Evolutionary conservation across 2,113 vertebrate species (phyloP).

Genomic region (Varanus komodoensis): DNA sequence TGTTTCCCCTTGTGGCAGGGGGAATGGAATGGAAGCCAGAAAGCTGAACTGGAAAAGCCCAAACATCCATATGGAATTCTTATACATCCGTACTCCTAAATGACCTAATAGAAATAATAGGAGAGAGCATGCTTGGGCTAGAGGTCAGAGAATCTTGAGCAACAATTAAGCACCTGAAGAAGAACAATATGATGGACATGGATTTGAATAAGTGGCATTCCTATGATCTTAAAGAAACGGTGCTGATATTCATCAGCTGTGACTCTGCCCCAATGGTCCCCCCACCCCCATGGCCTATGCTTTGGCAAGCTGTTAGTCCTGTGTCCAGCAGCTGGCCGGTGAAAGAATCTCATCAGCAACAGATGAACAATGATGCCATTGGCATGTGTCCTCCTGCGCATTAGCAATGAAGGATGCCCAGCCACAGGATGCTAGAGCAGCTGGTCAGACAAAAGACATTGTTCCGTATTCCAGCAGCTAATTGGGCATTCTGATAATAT

Average conservation of each 20-base stretch:
- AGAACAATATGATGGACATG: not conserved
- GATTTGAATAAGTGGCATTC: not conserved
- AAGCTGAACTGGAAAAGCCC: too few relatives aligned
- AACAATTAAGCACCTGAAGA: constrained; percentile 38
- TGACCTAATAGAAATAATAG: not conserved
- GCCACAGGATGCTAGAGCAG: constrained; percentile 65
- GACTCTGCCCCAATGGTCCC: constrained; percentile 29
- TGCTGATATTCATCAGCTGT: constrained; percentile 23
- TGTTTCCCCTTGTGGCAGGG: too few relatives aligned
- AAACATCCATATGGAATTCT: too few relatives aligned
- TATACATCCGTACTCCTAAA: not conserved
- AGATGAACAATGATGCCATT: constrained; percentile 45
- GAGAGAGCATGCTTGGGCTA: not conserved
- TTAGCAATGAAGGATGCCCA: constrained; percentile 56
- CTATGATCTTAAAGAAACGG: not conserved
- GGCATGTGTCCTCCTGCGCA: constrained; percentile 56
- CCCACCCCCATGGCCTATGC: constrained; percentile 53
- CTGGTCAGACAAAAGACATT: constrained; percentile 69
- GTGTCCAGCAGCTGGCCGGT: constrained; percentile 65
- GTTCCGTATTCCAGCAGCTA: constrained; percentile 63
- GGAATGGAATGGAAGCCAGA: too few relatives aligned
- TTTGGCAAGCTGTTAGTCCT: constrained; percentile 55
- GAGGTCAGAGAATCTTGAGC: constrained; percentile 1
- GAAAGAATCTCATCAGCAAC: constrained; percentile 52
- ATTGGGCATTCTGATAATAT: constrained; percentile 58